Evolutionary conservation across 2,888 invertebrate species (phyloP).

Genomic region (Rugalucina vietnamica): DNA sequence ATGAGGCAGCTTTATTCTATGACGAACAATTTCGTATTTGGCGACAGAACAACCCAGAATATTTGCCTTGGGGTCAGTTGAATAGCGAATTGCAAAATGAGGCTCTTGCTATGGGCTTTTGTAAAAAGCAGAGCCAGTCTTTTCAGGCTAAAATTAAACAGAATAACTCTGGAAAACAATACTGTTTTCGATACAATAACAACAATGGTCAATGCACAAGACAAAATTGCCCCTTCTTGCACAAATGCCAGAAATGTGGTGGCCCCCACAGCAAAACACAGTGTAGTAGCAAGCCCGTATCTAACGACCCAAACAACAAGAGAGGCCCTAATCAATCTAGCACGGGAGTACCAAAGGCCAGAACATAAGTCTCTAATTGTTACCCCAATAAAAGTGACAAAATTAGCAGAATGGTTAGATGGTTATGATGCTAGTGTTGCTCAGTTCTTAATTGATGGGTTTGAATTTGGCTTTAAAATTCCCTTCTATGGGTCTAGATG

Average conservation of each 20-base stretch:
- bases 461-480: slow-evolving; percentile 35
- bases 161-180: background rate
- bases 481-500: slow-evolving; percentile 24
- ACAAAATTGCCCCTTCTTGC: slow-evolving; percentile 1
- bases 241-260: slow-evolving; percentile 19
- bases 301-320: background rate
- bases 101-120: slow-evolving; percentile 6
- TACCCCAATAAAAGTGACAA: slow-evolving; percentile 24
- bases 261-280: background rate
- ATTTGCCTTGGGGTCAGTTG: background rate
- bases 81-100: background rate
- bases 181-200: slow-evolving; percentile 24
- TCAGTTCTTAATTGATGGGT: slow-evolving; percentile 29
- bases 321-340: background rate
- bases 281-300: too few relatives aligned
- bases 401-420: background rate
- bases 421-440: slow-evolving; percentile 13
- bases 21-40: background rate
- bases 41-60: background rate
- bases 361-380: slow-evolving; percentile 12
- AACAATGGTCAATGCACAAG: slow-evolving; percentile 13
- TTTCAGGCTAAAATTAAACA: background rate
- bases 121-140: background rate
- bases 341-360: background rate
- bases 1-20: slow-evolving; percentile 10